Percentiles rank a stretch among this genome's conserved stretches.
phyloP scores from a whole-genome alignment of 2,888 invertebrate species.

The Physocephala rufipes region DNA sequence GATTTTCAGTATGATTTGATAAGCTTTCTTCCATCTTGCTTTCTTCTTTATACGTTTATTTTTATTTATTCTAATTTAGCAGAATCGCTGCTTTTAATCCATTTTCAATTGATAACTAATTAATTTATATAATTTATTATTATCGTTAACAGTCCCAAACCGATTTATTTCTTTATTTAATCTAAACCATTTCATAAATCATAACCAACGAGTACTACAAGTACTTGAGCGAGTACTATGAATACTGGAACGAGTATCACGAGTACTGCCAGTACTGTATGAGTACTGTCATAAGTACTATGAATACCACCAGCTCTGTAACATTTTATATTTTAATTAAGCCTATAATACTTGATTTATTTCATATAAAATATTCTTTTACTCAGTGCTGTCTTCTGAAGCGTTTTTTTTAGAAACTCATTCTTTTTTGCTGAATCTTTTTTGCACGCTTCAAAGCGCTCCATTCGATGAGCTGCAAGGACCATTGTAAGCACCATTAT shows the following conservation, averaged over 20 bases:
- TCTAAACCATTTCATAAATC: too few relatives aligned
- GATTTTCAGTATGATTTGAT: not conserved
- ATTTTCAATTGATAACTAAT: conserved; percentile 22
- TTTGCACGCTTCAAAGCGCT: conserved; percentile 57
- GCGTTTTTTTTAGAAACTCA: conserved; percentile 29
- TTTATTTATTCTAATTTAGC: conserved; percentile 6
- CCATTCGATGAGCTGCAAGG: conserved; percentile 70
- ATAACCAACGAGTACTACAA: too few relatives aligned
- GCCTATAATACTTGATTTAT: too few relatives aligned
- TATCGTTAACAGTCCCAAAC: not conserved
- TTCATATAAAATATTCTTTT: conserved; percentile 1
- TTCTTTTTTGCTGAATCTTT: conserved; percentile 25
- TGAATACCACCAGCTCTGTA: too few relatives aligned
- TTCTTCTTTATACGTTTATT: not conserved
- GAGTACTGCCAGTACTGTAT: too few relatives aligned
- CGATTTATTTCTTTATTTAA: too few relatives aligned
- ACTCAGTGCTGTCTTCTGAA: conserved; percentile 22
- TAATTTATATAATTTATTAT: conserved; percentile 8
- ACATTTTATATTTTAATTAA: too few relatives aligned
- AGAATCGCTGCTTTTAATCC: conserved; percentile 19
- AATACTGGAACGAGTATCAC: too few relatives aligned
- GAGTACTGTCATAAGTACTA: too few relatives aligned
- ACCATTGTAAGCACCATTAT: conserved; percentile 61
- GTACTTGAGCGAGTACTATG: too few relatives aligned
- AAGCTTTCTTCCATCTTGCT: not conserved